Percentiles rank a stretch among this genome's conserved stretches.
phyloP scores from a whole-genome alignment of 2,113 vertebrate genomes.

The Anguilla japonica region DNA sequence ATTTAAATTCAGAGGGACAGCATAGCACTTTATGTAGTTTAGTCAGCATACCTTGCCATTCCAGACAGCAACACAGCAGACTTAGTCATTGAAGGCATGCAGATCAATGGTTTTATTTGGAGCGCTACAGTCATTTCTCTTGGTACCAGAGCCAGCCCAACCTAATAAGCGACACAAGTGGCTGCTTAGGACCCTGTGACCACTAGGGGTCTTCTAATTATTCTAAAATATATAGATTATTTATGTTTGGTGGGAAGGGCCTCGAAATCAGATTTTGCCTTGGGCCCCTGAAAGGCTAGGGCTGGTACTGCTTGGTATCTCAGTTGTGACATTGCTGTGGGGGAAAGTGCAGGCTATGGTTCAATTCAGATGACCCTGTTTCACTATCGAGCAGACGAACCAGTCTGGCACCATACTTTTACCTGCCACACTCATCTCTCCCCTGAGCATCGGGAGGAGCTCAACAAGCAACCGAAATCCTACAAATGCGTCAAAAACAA shows the following conservation, averaged over 20 bases:
- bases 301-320: neutral
- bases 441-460: neutral
- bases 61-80: neutral
- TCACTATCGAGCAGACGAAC: conserved; percentile 22
- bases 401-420: conserved; percentile 26
- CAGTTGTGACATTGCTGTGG: neutral
- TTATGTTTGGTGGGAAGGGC: too few species aligned
- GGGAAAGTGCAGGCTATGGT: neutral
- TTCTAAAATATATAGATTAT: too few species aligned
- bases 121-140: neutral
- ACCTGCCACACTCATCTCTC: neutral
- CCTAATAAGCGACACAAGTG: too few species aligned
- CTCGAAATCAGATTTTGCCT: too few species aligned
- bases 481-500: neutral
- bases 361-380: conserved; percentile 5
- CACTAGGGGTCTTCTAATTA: too few species aligned
- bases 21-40: neutral
- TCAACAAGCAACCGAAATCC: neutral
- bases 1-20: neutral
- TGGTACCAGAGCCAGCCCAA: neutral
- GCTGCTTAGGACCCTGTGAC: too few species aligned
- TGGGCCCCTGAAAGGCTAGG: too few species aligned
- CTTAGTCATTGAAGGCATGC: neutral
- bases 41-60: neutral
- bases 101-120: neutral